Evolutionary conservation across 2,797 vertebrate genomes (phyloP), one percentile per base, ranked within the genome.

Genomic region (Anomalospiza imberbis): DNA sequence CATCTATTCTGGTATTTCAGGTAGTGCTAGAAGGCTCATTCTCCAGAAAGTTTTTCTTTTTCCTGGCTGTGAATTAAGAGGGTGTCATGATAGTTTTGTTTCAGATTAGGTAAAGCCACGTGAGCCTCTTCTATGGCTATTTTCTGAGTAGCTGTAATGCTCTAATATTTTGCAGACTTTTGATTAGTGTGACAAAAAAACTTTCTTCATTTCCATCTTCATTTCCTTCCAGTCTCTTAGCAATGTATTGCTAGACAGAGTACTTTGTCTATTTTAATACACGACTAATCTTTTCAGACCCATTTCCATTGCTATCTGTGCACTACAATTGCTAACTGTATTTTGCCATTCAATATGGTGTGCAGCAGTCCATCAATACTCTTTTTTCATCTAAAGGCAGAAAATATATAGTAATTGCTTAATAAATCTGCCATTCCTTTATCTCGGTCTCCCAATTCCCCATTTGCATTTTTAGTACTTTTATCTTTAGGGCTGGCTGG

Each of bases 391-490:
- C 78, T 96, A 93, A 96, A 86, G 55, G 86, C 65, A 94, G 87
- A 95, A 93, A 94, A 95, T 95, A 82, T 62, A 83, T 89, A 85
- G 88, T 94, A 93, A 95, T 90, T 94, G 88, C 84, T 91, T 94
- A 96, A 94, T 96, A 96, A 96, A 97, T 91, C 84, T 89, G 76
- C 79, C 83, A 62, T 88, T 89, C 80, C 86, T 93, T 89, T 93
- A 94, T 95, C 93, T 95, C 17, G 1, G 67, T 86, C 71, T 88
- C 76, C 67, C 76, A 88, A 68, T 81, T 76, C n/a, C 0, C 48
- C 11, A 92, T 96, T 94, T 94, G 71, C 91, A 95, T 96, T 95
- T 97, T 93, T 91, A 96, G 89, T 88, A 88, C 85, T 87, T 96
- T 93, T 95, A 91, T 95, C 87, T 96, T 94, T 83, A 92, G 85